Evolutionary conservation across 2,797 vertebrate genomes (phyloP).

Genomic region (Sebastes kiyomatsui): DNA sequence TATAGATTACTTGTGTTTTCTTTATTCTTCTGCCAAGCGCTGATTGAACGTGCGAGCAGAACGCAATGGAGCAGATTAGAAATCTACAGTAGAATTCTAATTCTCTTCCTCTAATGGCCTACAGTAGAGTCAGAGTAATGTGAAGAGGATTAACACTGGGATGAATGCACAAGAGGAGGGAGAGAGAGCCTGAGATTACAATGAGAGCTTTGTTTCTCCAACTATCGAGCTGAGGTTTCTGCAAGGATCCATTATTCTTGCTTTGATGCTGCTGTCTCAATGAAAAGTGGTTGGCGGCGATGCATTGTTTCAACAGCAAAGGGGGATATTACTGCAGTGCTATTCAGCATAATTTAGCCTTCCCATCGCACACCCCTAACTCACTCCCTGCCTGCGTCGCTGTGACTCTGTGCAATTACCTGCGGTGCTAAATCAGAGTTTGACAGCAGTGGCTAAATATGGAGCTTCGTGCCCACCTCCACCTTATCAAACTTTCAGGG

Average conservation of each 20-base stretch:
- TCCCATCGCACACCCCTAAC: conserved; percentile 34
- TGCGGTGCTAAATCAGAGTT: conserved; percentile 66
- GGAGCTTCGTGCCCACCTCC: conserved; percentile 60
- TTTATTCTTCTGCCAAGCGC: conserved; percentile 50
- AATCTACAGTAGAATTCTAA: conserved; percentile 68
- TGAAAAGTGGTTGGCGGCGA: conserved; percentile 68
- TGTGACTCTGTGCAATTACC: conserved; percentile 66
- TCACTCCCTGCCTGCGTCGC: conserved; percentile 45
- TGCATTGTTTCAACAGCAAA: conserved; percentile 74
- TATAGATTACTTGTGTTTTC: not conserved
- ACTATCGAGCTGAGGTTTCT: conserved; percentile 71
- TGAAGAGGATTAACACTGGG: conserved; percentile 75
- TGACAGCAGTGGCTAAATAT: conserved; percentile 68
- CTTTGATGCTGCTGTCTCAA: conserved; percentile 76
- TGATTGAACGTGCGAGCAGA: conserved; percentile 56
- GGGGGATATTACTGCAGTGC: conserved; percentile 69
- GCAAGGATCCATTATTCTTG: conserved; percentile 80
- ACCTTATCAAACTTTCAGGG: conserved; percentile 68
- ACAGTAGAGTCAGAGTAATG: conserved; percentile 74
- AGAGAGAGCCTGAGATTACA: conserved; percentile 69
- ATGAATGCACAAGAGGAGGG: conserved; percentile 63
- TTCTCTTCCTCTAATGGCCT: conserved; percentile 70
- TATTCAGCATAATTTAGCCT: conserved; percentile 72
- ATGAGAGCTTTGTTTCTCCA: conserved; percentile 76
- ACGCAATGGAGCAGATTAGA: conserved; percentile 60